Conservation (phyloP, 2,113 vertebrate species). For the Pavo muticus region DNA sequence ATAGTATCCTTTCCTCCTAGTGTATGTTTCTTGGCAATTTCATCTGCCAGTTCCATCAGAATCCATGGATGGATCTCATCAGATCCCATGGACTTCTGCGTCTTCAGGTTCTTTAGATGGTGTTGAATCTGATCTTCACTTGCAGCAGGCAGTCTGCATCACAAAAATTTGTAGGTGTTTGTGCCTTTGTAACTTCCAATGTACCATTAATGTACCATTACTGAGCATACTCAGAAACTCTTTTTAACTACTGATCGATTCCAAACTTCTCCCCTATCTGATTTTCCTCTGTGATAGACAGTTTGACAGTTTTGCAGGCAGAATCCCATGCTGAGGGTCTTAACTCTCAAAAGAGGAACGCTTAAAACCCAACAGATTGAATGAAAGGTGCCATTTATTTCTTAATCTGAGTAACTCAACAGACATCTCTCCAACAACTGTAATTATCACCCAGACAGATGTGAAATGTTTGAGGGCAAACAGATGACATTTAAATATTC, state of each 20-base stretch:
- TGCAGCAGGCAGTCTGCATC: background rate
- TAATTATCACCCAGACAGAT: slow-evolving; percentile 4
- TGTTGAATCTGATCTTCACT: too few relatives aligned
- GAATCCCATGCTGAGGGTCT: background rate
- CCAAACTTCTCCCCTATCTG: background rate
- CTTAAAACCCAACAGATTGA: background rate
- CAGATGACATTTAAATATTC: slow-evolving; percentile 14
- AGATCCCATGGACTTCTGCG: too few relatives aligned
- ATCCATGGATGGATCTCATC: too few relatives aligned
- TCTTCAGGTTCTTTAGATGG: too few relatives aligned
- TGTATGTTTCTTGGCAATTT: too few relatives aligned
- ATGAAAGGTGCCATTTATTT: slow-evolving; percentile 40
- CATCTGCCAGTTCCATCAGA: too few relatives aligned
- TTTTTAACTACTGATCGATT: background rate
- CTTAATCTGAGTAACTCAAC: slow-evolving; percentile 55
- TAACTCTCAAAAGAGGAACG: background rate
- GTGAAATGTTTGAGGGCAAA: slow-evolving; percentile 24
- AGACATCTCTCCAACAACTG: slow-evolving; percentile 30
- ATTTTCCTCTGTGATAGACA: background rate
- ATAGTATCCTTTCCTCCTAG: too few relatives aligned
- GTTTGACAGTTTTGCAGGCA: background rate
- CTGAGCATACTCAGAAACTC: background rate
- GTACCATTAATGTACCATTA: background rate
- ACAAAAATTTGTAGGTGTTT: background rate
- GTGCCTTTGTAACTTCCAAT: background rate